Evolutionary conservation across 2,888 invertebrate species (phyloP), one percentile per base, ranked within the genome.

Genomic region (Limnephilus marmoratus): DNA sequence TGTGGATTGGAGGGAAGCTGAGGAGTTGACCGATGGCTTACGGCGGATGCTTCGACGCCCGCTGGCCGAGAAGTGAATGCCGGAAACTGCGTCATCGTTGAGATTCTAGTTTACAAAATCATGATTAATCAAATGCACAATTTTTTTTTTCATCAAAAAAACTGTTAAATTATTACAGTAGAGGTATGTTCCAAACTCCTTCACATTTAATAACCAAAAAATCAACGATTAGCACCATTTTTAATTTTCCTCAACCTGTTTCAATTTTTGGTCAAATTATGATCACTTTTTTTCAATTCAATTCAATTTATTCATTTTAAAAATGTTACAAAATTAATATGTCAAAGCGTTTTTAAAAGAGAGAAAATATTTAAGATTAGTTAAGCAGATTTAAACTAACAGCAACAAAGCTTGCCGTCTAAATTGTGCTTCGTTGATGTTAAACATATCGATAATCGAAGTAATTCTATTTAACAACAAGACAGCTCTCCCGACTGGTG

Each of bases 21-120:
- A 95, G 0, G 96, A 96, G 3, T 95, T 97, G 95, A 95, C 95
- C 0, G 96, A 96, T 94, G 95, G 96, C 90, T 94, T 94, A 45
- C 96, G 95, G 18, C 96, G 95, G 90, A 95, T 95, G 94, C 96
- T 96, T 91, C 97, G 96, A 3, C 95, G 95, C 93, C 96, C 96
- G 41, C 96, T 96, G 3, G 97, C 97, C 18, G 97, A 97, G 94
- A 98, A 98, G 94, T 98, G 98, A 93, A 98, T 98, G 29, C 98
- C 98, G 81, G 97, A 98, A 24, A 96, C 96, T 0, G 97, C 97
- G 94, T 98, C 98, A 94, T 98, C 98, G 93, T 96, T 97, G 96
- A 95, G n/a, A 95, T 90, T 92, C 88, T 93, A 90, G 24, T 83
- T 83, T 9, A 41, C 24, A 83, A 24, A 37, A 83, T 83, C 37